Base-by-base conservation (phyloP, 1,140 invertebrate genomes). In the Lethrus apterus region DNA sequence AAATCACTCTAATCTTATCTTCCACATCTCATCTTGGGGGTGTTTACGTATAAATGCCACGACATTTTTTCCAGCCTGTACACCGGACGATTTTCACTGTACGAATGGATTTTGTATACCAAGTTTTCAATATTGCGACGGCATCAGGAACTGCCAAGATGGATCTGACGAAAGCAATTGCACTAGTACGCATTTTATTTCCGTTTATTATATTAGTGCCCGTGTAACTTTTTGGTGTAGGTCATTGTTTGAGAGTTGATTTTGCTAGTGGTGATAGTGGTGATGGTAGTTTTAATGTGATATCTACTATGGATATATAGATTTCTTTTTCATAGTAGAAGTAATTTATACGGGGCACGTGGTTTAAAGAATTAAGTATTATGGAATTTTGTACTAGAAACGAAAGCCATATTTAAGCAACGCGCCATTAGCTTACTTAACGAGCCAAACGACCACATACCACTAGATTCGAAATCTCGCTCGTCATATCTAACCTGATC, bases 121-220 rank as follows among this genome's bases (percentile, higher is more conserved):
- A 18, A 63, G 71, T 29, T 68, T 73, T 2, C 76, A 79, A 61
- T 69, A 75, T 34, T 92, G 88, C 71, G 84, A 92, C 63, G 80
- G 80, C 50, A 75, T 78, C 56, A 70, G 72, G 61, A 78, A 89
- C 57, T 89, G 86, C 70, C 70, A 77, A 21, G 82, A 85, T 65
- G 71, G 73, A 60, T 81, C 82, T 49, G 87, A 91, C 60, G 87
- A 91, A 71, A 20, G 50, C 2, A 33, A 54, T 43, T 57, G 57
- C 36, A 20, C 42, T 52, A 48, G 52, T 56, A 55, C 18, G 46
- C 35, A 46, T 44, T 43, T 44, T 29, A 41, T 51, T 30, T 34
- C 24, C 15, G 29, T 34, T n/a, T n/a, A n/a, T 32, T 47, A 35
- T 33, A 40, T 5, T 47, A 44, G 20, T 45, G 33, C 24, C 41